Evolutionary conservation across 2,888 invertebrate genomes (phyloP), one percentile per base, ranked within the genome.

Genomic region (Aphidoletes aphidimyza): DNA sequence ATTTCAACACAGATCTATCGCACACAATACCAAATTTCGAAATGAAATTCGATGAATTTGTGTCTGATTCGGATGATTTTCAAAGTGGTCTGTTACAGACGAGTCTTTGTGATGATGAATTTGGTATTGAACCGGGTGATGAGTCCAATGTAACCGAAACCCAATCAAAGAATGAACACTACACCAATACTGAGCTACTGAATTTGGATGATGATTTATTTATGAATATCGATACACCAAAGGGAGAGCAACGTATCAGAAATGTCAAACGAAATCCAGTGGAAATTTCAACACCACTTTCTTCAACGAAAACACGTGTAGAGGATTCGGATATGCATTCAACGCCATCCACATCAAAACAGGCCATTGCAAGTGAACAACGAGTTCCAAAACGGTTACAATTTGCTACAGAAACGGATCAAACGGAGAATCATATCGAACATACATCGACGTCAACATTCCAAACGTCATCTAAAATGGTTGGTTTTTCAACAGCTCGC

Each of bases 141-240:
- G 17, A 5, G 59, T 17, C 30, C 6, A 59, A 22, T 9, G 26
- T 30, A 3, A 26, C 59, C 26, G 59, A 59, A 3, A 26, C 8
- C n/a, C n/a, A n/a, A 22, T 22, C 26, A 36, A 78, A 81, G 19
- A 22, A 39, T 8, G 37, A 9, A 22, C 37, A 37, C 14, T 22
- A 9, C 54, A 30, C 34, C 69, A 14, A 69, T 37, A 37, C 22
- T 6, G 17, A 37, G 3, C 5, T 22, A 17, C 37, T 81, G 37
- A 37, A n/a, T 19, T 37, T n/a, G 37, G 83, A 45, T 30, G 83
- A 83, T 45, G 83, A 83, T 9, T n/a, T 83, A 1, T 17, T 83
- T 22, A 3, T 8, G 0, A 42, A 83, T 26, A 17, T 45, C 0
- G 17, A 83, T 14, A 39, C 83, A 83, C 83, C 83, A 45, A 42